These are phyloP conservation scores for Amaurobius ferox DNA, from an alignment of 2,888 invertebrate species.

Conservation along the genomic window DNA sequence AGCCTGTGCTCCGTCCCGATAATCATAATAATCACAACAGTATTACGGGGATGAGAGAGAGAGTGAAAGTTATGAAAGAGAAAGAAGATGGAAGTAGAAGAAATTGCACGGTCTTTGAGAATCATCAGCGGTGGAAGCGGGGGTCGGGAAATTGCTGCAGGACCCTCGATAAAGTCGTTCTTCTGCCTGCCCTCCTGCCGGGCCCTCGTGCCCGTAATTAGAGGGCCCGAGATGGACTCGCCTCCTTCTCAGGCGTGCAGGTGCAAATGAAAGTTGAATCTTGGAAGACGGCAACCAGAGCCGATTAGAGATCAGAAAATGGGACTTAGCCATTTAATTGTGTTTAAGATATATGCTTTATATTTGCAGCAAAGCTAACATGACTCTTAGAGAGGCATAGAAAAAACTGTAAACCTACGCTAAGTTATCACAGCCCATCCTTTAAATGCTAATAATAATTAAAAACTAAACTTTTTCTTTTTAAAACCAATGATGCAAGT, in stretches of 20 bases:
- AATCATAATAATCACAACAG: slow-evolving; percentile 43
- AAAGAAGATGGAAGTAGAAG: neutral
- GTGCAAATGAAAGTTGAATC: slow-evolving; percentile 54
- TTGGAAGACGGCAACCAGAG: neutral
- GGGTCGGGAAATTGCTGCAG: slow-evolving; percentile 40
- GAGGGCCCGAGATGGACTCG: slow-evolving; percentile 41
- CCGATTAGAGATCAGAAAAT: neutral
- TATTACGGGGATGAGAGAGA: slow-evolving; percentile 27
- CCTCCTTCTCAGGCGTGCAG: slow-evolving; percentile 32
- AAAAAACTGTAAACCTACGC: too few relatives aligned
- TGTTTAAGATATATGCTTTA: too few relatives aligned
- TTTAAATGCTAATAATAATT: too few relatives aligned
- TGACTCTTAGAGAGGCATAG: too few relatives aligned
- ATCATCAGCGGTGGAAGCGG: slow-evolving; percentile 46
- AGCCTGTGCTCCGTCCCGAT: neutral
- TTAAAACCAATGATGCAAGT: too few relatives aligned
- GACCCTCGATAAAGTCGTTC: slow-evolving; percentile 60
- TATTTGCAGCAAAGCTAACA: too few relatives aligned
- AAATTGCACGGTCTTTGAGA: slow-evolving; percentile 51
- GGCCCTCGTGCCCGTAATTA: slow-evolving; percentile 32
- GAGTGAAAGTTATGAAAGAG: slow-evolving; percentile 4
- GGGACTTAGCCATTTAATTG: too few relatives aligned
- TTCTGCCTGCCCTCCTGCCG: neutral
- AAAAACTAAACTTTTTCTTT: too few relatives aligned
- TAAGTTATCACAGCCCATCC: too few relatives aligned